Conservation (phyloP, 2,113 vertebrate species). For the Porphyrio hochstetteri region DNA sequence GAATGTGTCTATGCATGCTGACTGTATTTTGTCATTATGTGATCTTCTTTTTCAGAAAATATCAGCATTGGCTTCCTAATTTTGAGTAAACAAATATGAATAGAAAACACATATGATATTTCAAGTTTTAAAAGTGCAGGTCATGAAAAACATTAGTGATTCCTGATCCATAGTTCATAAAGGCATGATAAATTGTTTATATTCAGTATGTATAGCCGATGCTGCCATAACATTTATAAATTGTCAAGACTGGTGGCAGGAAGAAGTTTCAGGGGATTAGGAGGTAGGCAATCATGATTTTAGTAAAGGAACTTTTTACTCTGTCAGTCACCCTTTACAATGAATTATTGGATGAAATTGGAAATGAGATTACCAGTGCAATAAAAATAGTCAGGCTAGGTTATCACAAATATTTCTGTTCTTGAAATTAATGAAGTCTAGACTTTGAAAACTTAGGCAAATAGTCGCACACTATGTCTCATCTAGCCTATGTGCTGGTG, state of each 20-base stretch:
- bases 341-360: neutral
- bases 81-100: neutral
- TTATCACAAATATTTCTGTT: neutral
- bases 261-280: neutral
- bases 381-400: neutral
- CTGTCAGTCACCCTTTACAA: neutral
- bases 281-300: neutral
- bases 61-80: neutral
- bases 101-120: neutral
- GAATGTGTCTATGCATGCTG: neutral
- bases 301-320: neutral
- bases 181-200: neutral
- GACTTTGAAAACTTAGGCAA: neutral
- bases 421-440: neutral
- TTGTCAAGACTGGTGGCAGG: neutral
- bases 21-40: neutral
- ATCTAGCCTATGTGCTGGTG: neutral
- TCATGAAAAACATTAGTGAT: neutral
- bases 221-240: neutral
- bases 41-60: neutral
- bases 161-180: neutral
- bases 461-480: neutral
- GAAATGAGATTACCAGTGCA: neutral
- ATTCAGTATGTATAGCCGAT: neutral
- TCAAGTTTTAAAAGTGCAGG: neutral